phyloP scores from a whole-genome alignment of 2,113 vertebrate species.

The Syngnathus floridae region DNA sequence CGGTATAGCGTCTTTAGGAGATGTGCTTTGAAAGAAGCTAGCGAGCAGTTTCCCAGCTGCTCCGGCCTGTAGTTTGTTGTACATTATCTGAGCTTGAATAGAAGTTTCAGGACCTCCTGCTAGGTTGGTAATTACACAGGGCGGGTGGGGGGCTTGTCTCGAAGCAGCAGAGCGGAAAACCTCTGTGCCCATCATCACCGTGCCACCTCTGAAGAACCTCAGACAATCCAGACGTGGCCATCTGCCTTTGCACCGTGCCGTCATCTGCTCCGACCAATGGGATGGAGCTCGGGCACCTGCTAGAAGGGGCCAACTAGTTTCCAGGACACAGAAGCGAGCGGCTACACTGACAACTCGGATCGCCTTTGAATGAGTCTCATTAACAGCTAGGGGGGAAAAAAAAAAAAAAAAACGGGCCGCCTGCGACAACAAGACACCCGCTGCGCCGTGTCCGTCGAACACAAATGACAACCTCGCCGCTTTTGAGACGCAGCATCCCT shows the following conservation, averaged over 20 bases:
- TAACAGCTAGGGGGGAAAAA: slow-evolving; percentile 49
- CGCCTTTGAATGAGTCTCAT: slow-evolving; percentile 72
- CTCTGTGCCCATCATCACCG: slow-evolving; percentile 95
- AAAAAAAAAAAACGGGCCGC: slow-evolving; percentile 48
- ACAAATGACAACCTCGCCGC: slow-evolving; percentile 68
- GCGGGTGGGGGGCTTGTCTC: slow-evolving; percentile 78
- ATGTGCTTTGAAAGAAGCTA: slow-evolving; percentile 57
- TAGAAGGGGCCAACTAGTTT: slow-evolving; percentile 72
- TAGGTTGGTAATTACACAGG: slow-evolving; percentile 92
- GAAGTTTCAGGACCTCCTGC: slow-evolving; percentile 88
- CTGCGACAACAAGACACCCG: slow-evolving; percentile 70
- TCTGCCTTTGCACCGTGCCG: slow-evolving; percentile 87
- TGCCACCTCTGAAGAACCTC: slow-evolving; percentile 86
- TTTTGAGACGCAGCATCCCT: slow-evolving; percentile 62
- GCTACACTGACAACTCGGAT: slow-evolving; percentile 71
- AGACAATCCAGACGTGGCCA: slow-evolving; percentile 88
- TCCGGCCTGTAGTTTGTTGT: slow-evolving; percentile 94
- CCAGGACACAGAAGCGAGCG: slow-evolving; percentile 69
- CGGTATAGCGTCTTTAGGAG: slow-evolving; percentile 39
- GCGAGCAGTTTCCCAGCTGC: slow-evolving; percentile 98
- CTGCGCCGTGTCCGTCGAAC: slow-evolving; percentile 70
- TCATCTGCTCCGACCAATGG: slow-evolving; percentile 87
- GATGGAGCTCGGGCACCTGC: slow-evolving; percentile 83
- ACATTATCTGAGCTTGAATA: slow-evolving; percentile 83
- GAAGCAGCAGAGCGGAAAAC: slow-evolving; percentile 94